Base-by-base conservation (phyloP, 2,113 vertebrate species). In the Apteryx mantelli region DNA sequence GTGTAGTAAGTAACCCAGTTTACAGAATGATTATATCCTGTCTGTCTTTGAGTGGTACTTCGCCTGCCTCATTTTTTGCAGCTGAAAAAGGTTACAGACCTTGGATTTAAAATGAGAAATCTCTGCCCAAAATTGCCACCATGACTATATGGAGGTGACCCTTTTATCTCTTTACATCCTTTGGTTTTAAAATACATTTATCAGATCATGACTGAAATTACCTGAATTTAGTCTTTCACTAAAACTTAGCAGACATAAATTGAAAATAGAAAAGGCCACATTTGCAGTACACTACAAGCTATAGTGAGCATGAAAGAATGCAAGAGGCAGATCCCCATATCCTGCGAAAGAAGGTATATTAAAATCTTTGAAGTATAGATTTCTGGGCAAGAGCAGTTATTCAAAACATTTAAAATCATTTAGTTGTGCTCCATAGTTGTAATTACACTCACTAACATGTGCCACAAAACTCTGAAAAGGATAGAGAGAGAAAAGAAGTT, bases 61-160 rank as follows among this genome's bases (percentile, higher is more conserved):
- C 32, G 64, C 85, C 61, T 95, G 91, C 93, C 76, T 97, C 94
- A 90, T 63, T 32, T 60, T 65, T 84, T 30, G 30, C 26, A 73
- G 46, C 75, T 61, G 44, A 32, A 28, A 46, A 61, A n/a, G 42
- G 5, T 42, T 24, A 7, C 15, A 25, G 14, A 24, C 53, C 17
- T 13, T 34, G 56, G 34, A n/a, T 38, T 44, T 17, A 34, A 61
- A 77, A 26, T n/a, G 56, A 60, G 19, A 78, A 61, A n/a, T 48
- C 53, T 22, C 56, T 36, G 32, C 22, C 34, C 34, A n/a, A 19
- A 78, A 46, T 61, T 36, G 42, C 42, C 34, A n/a, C 13, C 24
- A 16, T 34, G 34, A 48, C 24, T 61, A 32, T 48, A 48, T 61
- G 15, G 32, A 26, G 34, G 42, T 61, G 24, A 28, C 16, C 25